Base-by-base conservation (phyloP, 2,113 vertebrate species). In the Coptodon bakossiorum region DNA sequence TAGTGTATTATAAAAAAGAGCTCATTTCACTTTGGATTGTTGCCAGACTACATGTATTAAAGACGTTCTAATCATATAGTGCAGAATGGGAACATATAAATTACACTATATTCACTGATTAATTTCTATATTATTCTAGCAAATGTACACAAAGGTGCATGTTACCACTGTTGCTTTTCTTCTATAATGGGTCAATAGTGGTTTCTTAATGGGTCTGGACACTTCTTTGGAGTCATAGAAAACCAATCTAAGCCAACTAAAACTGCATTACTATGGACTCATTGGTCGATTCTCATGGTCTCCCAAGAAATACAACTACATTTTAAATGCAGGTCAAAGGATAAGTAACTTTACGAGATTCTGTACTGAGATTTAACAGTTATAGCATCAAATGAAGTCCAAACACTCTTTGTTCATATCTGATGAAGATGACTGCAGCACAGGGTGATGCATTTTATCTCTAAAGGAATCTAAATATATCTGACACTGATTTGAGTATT, bases 241-340 rank as follows among this genome's bases (percentile, higher is more conserved):
- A 82, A 27, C 4, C n/a, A 27, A 76, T 29, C 24, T 56, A 13
- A 43, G 53, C 36, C 38, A 24, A 86, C 52, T 48, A 19, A 11
- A 76, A 48, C 22, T 36, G n/a, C n/a, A 29, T 86, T 71, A 52
- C 71, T 16, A 79, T 6, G 13, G 82, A 48, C 36, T 50, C 56
- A 52, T 17, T 68, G 36, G 61, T 36, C 8, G 7, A 71, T 85
- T 85, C 71, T 31, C n/a, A 66, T 80, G 16, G 34, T 14, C 50
- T 45, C 52, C 81, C 12, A 22, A 68, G 43, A 31, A 71, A 87
- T 84, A 29, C 54, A 88, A 83, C 80, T 29, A 36, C 40, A 86
- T 80, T 78, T 84, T 24, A 36, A 38, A 87, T 27, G 52, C 85
- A 85, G 68, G 85, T 89, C 87, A 90, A 83, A 86, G 80, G 71